Base-by-base conservation (phyloP, 2,797 vertebrate species). In the Enteromius mattozi region DNA sequence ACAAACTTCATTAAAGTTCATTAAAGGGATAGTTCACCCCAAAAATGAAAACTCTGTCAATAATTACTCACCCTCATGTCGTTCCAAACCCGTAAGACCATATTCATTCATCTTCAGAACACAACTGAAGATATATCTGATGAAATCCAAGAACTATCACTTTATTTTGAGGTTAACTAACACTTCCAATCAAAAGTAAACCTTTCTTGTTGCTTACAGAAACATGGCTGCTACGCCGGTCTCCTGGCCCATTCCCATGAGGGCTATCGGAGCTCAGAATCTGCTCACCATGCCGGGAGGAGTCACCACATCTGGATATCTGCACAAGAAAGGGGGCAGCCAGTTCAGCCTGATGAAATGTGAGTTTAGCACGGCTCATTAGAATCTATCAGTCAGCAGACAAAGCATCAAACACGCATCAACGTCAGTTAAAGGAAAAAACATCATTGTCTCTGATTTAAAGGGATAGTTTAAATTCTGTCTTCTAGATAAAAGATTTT, bases 211-310 rank as follows among this genome's bases (percentile, higher is more conserved):
- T 80, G 19, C 12, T 59, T 65, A 1, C 87, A 99, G 98, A 93
- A 95, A 61, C 82, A 99, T 99, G 98, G 95, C 96, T 6, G 93
- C 92, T 0, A 91, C 94, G 84, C 96, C 97, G 91, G 90, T 93
- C 88, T 93, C 92, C 86, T 99, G 98, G 98, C 97, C 98, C 0
- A 89, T 95, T 84, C 98, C 98, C 10, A 99, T 99, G 98, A 96
- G 96, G 92, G 97, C 97, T 87, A 99, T 99, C 8, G 98, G 98
- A 77, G 98, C 98, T 79, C 98, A 99, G 94, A 99, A 99, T 91
- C 96, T 99, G 81, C 92, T 99, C 86, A 99, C 98, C 14, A 99
- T 99, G 98, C 98, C 98, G 0, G 98, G 97, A 78, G 98, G 98
- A 13, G 97, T 99, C 70, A 92, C 95, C 81, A 94, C 93, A 0